These are phyloP conservation scores for Clanis bilineata DNA, from an alignment of 2,888 invertebrate species.

Conservation along the genomic window DNA sequence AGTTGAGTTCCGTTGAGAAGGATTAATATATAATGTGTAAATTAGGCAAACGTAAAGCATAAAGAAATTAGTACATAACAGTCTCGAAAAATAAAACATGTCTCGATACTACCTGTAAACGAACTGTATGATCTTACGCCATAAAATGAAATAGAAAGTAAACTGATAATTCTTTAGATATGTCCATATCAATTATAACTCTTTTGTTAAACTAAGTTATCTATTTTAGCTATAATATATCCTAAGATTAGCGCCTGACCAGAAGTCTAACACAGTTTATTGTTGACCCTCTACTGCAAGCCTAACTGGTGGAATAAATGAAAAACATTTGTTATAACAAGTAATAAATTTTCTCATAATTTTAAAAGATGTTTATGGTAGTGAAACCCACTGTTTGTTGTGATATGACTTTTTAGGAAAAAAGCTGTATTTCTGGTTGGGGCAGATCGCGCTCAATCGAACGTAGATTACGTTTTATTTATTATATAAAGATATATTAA, in stretches of 20 bases:
- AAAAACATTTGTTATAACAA: no score
- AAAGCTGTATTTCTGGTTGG: neutral
- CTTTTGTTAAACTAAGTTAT: neutral
- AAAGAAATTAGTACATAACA: no score
- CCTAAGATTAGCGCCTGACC: neutral
- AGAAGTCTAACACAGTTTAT: neutral
- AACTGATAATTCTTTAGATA: neutral
- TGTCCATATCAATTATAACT: neutral
- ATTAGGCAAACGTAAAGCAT: no score
- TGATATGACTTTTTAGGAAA: neutral
- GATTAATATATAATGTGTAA: no score
- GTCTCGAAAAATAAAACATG: neutral
- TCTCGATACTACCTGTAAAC: neutral
- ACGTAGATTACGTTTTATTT: slow-evolving; percentile 6
- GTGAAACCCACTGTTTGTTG: neutral
- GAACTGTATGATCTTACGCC: neutral
- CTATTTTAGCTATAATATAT: neutral
- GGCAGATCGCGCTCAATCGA: slow-evolving; percentile 7
- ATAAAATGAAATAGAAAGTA: neutral
- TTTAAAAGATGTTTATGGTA: no score
- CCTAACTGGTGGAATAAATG: no score
- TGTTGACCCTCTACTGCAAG: neutral
- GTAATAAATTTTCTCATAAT: no score
- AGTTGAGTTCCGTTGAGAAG: neutral
- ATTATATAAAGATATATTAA: slow-evolving; percentile 3